Conservation (phyloP, 2,888 invertebrate genomes). For the Diplazon laetatorius region DNA sequence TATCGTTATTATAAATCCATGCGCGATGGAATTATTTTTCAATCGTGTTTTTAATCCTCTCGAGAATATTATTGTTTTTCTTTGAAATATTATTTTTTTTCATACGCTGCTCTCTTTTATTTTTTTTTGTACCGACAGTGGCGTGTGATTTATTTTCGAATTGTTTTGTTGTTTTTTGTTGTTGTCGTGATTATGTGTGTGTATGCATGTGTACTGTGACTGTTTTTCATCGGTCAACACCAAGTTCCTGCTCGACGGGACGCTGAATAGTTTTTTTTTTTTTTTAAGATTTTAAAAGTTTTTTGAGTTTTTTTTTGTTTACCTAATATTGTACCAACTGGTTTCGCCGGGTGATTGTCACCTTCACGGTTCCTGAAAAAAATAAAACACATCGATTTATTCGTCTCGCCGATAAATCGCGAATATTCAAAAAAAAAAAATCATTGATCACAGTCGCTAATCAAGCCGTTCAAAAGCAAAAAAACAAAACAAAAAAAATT, state of each 20-base stretch:
- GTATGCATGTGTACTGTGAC: slow-evolving; percentile 34
- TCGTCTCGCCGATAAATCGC: not conserved
- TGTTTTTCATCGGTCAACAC: slow-evolving; percentile 42
- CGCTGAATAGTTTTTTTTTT: slow-evolving; percentile 31
- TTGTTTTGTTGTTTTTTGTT: slow-evolving; percentile 13
- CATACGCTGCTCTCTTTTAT: slow-evolving; percentile 39
- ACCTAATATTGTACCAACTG: slow-evolving; percentile 77
- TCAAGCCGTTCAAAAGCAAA: not conserved
- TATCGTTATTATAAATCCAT: slow-evolving; percentile 47
- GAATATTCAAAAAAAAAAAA: not conserved
- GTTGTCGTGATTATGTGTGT: slow-evolving; percentile 37
- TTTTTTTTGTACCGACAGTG: slow-evolving; percentile 66
- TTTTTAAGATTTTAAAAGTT: not conserved
- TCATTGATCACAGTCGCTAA: slow-evolving; percentile 3
- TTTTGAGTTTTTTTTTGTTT: slow-evolving; percentile 26
- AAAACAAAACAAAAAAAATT: not conserved
- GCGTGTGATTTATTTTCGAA: slow-evolving; percentile 49
- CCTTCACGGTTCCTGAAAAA: slow-evolving; percentile 80
- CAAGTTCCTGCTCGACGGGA: slow-evolving; percentile 40
- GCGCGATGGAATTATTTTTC: slow-evolving; percentile 39
- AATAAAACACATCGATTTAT: slow-evolving; percentile 36
- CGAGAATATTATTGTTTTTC: slow-evolving; percentile 29
- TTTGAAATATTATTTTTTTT: slow-evolving; percentile 5
- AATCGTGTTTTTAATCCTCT: slow-evolving; percentile 41
- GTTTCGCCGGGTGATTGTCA: slow-evolving; percentile 80